Evolutionary conservation across 1,140 invertebrate species (phyloP), one percentile per base, ranked within the genome.

Genomic region (Eciton burchellii): DNA sequence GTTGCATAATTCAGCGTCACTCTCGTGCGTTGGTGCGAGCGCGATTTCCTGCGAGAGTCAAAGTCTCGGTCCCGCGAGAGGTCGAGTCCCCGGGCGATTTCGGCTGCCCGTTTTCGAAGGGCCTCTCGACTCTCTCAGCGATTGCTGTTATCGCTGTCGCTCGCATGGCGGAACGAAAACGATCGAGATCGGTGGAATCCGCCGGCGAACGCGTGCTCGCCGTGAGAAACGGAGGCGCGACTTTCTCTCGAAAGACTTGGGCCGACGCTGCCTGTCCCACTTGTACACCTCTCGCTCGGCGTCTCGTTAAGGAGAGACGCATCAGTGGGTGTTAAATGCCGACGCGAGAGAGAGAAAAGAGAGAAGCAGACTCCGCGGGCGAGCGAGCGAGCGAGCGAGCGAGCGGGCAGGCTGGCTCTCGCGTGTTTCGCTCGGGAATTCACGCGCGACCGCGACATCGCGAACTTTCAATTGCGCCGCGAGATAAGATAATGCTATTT

Each of bases 261-360:
- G 1, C 24, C 21, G 47, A 43, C 41, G 49, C 16, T 68, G 74
- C n/a, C 35, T 6, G 35, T 29, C 21, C 63, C 43, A 79, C 63
- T 68, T 79, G 63, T n/a, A 68, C 21, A n/a, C n/a, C n/a, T n/a
- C 43, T 68, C 19, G 49, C 35, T 79, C 63, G 11, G 21, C 24
- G 68, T 68, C 54, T 79, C 63, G 47, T 54, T 79, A 70, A 19
- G 21, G 35, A 35, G 56, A 70, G 21, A 56, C 52, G 26, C 43
- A 79, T 79, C 68, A 79, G 74, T 56, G 47, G 43, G 41, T 68
- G 74, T 70, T 79, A 79, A 79, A 16, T 41, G 74, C 74, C 68
- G 6, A n/a, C n/a, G n/a, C n/a, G n/a, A n/a, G n/a, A n/a, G 6
- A 35, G 35, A 35, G 35, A 35, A 35, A 35, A 35, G 35, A 6